phyloP scores from a whole-genome alignment of 2,797 vertebrate species.

The Prionace glauca region DNA sequence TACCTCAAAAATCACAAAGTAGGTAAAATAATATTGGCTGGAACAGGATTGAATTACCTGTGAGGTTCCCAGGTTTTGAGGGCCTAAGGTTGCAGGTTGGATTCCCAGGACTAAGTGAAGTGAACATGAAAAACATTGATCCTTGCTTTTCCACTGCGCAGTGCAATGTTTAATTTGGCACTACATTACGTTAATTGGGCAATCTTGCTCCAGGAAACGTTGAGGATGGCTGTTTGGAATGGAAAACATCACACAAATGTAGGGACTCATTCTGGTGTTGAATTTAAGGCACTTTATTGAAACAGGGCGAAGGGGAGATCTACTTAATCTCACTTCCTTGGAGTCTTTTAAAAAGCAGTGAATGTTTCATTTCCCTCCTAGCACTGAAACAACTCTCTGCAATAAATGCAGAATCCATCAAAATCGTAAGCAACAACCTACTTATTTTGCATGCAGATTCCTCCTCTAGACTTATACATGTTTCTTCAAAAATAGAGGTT shows the following conservation, averaged over 20 bases:
- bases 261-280: background rate
- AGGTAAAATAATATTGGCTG: background rate
- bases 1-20: background rate
- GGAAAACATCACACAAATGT: background rate
- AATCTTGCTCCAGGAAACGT: background rate
- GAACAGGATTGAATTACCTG: background rate
- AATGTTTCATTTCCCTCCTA: background rate
- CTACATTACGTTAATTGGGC: background rate
- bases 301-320: background rate
- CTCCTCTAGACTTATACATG: background rate
- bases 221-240: background rate
- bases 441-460: background rate
- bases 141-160: background rate
- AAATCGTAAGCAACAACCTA: background rate
- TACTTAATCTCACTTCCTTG: background rate
- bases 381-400: background rate
- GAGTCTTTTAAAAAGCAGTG: background rate
- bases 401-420: background rate
- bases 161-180: background rate
- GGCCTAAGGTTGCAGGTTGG: background rate
- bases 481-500: background rate
- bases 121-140: background rate
- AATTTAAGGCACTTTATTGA: background rate
- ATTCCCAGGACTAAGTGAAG: background rate
- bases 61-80: background rate